Percentiles rank a stretch among this genome's conserved stretches.
phyloP scores from a whole-genome alignment of 2,888 invertebrate species.

The Bellardia bayeri region DNA sequence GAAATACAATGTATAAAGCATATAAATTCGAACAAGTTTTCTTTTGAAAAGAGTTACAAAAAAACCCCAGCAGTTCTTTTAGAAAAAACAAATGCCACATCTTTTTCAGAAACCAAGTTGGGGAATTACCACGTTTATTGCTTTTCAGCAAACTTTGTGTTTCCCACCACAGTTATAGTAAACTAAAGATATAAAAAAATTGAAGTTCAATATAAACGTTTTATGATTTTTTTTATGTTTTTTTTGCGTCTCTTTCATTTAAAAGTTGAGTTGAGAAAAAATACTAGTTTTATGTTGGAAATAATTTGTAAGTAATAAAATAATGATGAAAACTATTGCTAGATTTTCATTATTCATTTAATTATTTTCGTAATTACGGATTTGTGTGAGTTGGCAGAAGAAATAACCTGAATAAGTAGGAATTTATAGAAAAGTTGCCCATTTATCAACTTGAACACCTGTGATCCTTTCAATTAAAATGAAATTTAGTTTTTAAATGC shows the following conservation, averaged over 20 bases:
- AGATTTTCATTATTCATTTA: slow-evolving; percentile 11
- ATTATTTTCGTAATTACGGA: slow-evolving; percentile 10
- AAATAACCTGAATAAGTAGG: neutral
- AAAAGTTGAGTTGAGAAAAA: neutral
- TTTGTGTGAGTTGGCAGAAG: neutral
- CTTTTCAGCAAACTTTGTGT: neutral
- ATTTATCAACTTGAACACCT: too few relatives aligned
- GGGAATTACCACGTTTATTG: neutral
- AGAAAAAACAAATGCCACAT: neutral
- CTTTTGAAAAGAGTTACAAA: too few relatives aligned
- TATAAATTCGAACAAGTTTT: too few relatives aligned
- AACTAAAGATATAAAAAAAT: slow-evolving; percentile 8
- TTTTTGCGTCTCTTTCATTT: neutral
- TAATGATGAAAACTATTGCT: neutral
- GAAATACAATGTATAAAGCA: too few relatives aligned
- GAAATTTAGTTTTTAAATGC: too few relatives aligned
- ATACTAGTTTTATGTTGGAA: slow-evolving; percentile 18
- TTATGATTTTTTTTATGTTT: neutral
- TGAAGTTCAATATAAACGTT: slow-evolving; percentile 50
- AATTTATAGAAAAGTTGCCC: neutral
- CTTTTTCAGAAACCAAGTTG: neutral
- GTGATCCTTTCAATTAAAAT: too few relatives aligned
- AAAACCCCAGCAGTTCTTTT: too few relatives aligned
- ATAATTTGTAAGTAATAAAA: neutral
- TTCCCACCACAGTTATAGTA: slow-evolving; percentile 11